Percentiles rank a stretch among this genome's conserved stretches.
Conservation (phyloP, 2,113 vertebrate species). For the Bettongia penicillata region DNA sequence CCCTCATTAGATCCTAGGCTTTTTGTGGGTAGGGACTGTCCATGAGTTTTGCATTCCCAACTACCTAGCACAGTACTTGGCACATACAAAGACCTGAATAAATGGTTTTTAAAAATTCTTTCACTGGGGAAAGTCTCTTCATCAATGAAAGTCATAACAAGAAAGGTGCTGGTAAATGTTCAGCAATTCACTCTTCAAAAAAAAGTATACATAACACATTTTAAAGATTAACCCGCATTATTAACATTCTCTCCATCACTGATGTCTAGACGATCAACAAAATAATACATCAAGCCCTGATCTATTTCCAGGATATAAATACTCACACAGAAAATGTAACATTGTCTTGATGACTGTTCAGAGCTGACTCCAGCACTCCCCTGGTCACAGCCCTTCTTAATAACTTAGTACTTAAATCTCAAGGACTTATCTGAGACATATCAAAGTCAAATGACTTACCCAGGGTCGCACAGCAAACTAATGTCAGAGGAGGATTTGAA, state of each 20-base stretch:
- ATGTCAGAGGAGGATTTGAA: no score
- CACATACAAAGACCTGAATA: background rate
- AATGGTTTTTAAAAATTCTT: background rate
- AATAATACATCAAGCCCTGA: background rate
- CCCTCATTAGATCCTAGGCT: background rate
- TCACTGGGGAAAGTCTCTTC: background rate
- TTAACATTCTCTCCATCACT: background rate
- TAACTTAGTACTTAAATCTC: background rate
- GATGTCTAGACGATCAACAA: background rate
- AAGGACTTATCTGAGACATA: background rate
- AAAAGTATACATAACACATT: background rate
- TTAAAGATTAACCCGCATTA: background rate
- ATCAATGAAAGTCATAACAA: background rate
- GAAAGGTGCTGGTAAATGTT: background rate
- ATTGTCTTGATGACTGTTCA: background rate
- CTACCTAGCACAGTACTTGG: background rate
- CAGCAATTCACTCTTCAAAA: background rate
- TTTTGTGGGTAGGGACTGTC: background rate
- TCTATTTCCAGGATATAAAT: background rate
- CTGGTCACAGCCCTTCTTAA: background rate
- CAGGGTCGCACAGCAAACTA: background rate
- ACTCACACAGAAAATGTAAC: background rate
- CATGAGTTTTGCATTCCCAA: background rate
- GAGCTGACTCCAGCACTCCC: background rate
- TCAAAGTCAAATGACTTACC: background rate